Base-by-base conservation (phyloP, 2,888 invertebrate species). In the Drosophila koepferae region DNA sequence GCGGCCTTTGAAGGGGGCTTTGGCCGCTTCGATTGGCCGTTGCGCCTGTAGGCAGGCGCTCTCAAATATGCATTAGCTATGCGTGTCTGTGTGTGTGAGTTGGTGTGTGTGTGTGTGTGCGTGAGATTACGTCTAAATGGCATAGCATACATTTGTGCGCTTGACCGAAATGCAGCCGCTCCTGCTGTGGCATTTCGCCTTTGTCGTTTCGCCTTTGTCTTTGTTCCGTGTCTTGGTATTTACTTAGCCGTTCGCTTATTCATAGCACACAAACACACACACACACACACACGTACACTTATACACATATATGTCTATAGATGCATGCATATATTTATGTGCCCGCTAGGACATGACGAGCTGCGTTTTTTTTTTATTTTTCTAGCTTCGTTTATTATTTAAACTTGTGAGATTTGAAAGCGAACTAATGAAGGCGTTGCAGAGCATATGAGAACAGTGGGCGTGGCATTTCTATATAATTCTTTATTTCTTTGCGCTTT, bases 91-190 rank as follows among this genome's bases (percentile, higher is more conserved):
- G 46, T 60, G 60, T 6, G 38, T 54, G 51, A 55, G 48, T 46
- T 38, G 51, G 46, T 48, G 48, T 41, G 48, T 58, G 20, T 55
- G 54, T 53, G 63, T 59, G 72, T 55, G 61, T 66, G 63, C 51
- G 68, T 51, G 70, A 53, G 74, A 67, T 74, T 66, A 65, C 63
- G 69, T 58, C 62, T 41, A 66, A 64, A 74, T 81, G 74, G 49
- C 67, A 71, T 89, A 87, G 86, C 86, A 89, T 89, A 89, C 86
- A 85, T 80, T 72, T 74, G 82, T 80, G 86, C 89, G 85, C 90
- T 89, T 86, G 84, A 84, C 89, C 84, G 74, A 80, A 82, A 82
- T 82, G 77, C 67, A 80, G 58, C 54, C 53, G 72, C 60, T 73
- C 74, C 81, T 80, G 74, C 82, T 73, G 40, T 49, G 70, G 79